A percentile compares a stretch with the other conserved stretches of the same genome.
Evolutionary conservation across 1,140 invertebrate genomes (phyloP).

Genomic region (Phocides pigmalion): DNA sequence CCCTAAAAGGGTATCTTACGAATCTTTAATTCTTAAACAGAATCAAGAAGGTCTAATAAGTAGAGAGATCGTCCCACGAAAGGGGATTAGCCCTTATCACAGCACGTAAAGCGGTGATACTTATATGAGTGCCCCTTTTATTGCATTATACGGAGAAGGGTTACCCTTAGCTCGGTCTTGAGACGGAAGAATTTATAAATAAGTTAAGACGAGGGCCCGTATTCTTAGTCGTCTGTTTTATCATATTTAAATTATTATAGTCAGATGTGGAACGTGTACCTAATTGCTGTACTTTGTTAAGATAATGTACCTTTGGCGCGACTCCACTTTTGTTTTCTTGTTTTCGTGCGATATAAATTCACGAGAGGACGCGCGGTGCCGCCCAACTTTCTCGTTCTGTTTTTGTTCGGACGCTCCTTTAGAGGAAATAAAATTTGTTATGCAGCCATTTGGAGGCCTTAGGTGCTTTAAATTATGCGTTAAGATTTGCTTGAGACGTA

Average conservation of each 20-base stretch:
- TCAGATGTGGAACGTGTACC: constrained; percentile 83
- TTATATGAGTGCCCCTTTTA: constrained; percentile 82
- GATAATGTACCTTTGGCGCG: constrained; percentile 83
- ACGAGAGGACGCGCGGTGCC: constrained; percentile 62
- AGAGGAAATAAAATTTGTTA: constrained; percentile 73
- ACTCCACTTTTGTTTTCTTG: constrained; percentile 83
- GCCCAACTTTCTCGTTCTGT: constrained; percentile 77
- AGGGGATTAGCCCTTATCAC: constrained; percentile 77
- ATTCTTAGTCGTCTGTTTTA: constrained; percentile 81
- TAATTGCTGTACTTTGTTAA: constrained; percentile 84
- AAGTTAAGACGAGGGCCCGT: constrained; percentile 71
- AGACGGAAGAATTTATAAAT: constrained; percentile 81
- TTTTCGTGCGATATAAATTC: constrained; percentile 79
- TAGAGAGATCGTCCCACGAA: constrained; percentile 52
- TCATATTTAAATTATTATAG: constrained; percentile 84
- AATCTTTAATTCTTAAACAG: constrained; percentile 38
- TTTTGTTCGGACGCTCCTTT: constrained; percentile 74
- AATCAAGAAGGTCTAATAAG: constrained; percentile 41
- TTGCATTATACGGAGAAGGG: constrained; percentile 81
- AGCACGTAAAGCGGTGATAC: constrained; percentile 76
- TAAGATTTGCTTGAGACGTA: constrained; percentile 36
- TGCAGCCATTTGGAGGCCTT: constrained; percentile 57
- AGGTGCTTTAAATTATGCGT: constrained; percentile 49
- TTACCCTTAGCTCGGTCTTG: constrained; percentile 58
- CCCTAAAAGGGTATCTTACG: constrained; percentile 29